Evolutionary conservation across 2,888 invertebrate species (phyloP).

Genomic region (Philonicus albiceps): DNA sequence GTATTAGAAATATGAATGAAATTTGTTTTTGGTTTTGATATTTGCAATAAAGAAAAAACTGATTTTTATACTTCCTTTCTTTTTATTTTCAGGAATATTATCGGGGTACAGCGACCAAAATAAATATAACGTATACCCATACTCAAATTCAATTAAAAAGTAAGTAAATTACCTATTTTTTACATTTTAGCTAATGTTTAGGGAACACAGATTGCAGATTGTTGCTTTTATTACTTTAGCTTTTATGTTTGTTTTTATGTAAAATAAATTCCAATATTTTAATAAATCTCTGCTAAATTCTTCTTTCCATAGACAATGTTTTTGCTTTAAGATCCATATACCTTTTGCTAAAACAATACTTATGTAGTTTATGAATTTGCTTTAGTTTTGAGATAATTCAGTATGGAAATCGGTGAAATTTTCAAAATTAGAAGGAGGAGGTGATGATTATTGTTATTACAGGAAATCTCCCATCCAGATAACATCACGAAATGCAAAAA

Average conservation of each 20-base stretch:
- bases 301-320: no score
- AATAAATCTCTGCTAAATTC: background rate
- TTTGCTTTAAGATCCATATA: no score
- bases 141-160: background rate
- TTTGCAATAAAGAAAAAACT: background rate
- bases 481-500: background rate
- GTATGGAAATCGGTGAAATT: background rate
- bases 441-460: background rate
- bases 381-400: background rate
- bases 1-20: background rate
- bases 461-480: background rate
- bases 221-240: background rate
- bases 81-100: background rate
- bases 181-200: background rate
- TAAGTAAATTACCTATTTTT: background rate
- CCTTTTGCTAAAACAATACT: no score
- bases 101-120: background rate
- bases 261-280: background rate
- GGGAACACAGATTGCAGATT: no score
- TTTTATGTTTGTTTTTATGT: background rate
- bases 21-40: background rate
- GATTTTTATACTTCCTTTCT: background rate
- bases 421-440: background rate
- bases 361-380: background rate
- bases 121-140: background rate